Evolutionary conservation across 2,113 vertebrate genomes (phyloP).

Genomic region (Falco punctatus): DNA sequence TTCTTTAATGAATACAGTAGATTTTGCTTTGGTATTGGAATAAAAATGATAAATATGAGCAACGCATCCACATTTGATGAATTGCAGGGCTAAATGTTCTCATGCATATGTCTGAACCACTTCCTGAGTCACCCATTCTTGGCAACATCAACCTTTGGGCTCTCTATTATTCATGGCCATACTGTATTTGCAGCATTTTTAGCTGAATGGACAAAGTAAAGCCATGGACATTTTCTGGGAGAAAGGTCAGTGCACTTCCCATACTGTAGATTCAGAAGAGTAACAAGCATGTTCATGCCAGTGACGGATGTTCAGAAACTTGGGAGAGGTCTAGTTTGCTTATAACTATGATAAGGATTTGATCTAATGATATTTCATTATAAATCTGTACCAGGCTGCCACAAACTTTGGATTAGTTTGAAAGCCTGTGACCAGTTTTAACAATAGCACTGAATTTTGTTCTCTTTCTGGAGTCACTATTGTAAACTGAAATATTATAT

Average conservation of each 20-base stretch:
- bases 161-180: constrained; percentile 59
- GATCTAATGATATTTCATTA: background rate
- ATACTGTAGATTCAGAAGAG: background rate
- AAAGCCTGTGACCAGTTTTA: background rate
- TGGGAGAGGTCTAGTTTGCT: background rate
- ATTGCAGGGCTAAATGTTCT: constrained; percentile 57
- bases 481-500: background rate
- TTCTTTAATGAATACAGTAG: background rate
- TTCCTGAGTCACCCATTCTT: constrained; percentile 63
- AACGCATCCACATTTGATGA: constrained; percentile 24
- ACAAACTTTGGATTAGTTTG: background rate
- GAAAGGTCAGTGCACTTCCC: background rate
- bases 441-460: background rate
- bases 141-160: constrained; percentile 34
- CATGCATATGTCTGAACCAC: constrained; percentile 55
- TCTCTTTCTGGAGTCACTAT: background rate
- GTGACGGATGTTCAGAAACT: background rate
- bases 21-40: background rate
- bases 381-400: background rate
- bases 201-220: constrained; percentile 36
- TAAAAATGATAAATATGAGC: constrained; percentile 52
- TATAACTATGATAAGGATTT: background rate
- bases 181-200: constrained; percentile 23
- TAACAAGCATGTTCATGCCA: background rate
- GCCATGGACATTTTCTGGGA: background rate